Percentiles rank a stretch among this genome's conserved stretches.
Evolutionary conservation across 2,797 vertebrate species (phyloP).

Genomic region (Pelochelys cantorii): DNA sequence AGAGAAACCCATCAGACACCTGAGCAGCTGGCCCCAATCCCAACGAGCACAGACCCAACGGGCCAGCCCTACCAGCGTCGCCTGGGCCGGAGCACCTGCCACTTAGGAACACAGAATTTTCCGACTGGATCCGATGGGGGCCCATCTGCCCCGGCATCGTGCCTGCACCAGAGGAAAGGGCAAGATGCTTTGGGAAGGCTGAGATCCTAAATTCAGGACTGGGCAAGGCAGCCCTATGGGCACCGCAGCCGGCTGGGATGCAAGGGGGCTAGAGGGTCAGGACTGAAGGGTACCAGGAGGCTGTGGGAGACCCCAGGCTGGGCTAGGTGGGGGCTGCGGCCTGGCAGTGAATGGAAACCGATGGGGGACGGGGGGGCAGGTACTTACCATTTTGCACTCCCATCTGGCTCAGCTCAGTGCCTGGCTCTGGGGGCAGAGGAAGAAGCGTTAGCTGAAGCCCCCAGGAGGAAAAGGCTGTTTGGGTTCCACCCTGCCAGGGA

Average conservation of each 20-base stretch:
- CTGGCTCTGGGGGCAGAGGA: slow-evolving; percentile 79
- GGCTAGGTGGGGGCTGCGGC: not conserved
- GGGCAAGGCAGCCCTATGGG: too few relatives aligned
- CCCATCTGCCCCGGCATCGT: not conserved
- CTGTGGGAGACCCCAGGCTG: not conserved
- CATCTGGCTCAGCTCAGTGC: slow-evolving; percentile 79
- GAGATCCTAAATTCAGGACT: not conserved
- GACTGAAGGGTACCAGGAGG: not conserved
- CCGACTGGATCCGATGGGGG: not conserved
- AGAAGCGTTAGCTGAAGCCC: not conserved
- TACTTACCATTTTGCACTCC: slow-evolving; percentile 79
- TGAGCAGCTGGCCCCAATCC: too few relatives aligned
- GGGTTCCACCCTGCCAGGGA: not conserved
- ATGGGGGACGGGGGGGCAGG: too few relatives aligned
- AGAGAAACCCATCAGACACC: not conserved
- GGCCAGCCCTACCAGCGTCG: not conserved
- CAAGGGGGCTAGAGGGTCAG: too few relatives aligned
- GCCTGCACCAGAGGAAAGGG: not conserved
- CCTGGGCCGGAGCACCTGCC: not conserved
- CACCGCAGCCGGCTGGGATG: too few relatives aligned
- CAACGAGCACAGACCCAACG: not conserved
- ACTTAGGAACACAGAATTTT: not conserved
- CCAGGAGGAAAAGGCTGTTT: not conserved
- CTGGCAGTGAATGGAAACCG: not conserved
- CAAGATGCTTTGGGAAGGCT: not conserved